A percentile compares a stretch with the other conserved stretches of the same genome.
Evolutionary conservation across 2,888 invertebrate species (phyloP).

Genomic region (Drosophila seclusa): DNA sequence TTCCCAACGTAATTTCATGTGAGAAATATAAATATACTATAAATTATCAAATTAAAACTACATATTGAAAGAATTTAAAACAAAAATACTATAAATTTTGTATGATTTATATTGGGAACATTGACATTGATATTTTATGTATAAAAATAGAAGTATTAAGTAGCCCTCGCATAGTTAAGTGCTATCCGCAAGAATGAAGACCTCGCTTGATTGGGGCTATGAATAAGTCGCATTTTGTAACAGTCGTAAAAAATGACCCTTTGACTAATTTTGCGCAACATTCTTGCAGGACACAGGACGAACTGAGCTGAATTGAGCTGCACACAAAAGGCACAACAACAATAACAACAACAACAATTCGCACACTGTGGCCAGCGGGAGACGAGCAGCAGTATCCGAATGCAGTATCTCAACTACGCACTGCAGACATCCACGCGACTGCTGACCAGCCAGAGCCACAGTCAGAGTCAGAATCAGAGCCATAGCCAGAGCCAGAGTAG

Average conservation of each 20-base stretch:
- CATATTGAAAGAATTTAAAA: neutral
- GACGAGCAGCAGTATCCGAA: slow-evolving; percentile 78
- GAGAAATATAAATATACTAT: neutral
- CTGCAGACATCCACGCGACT: slow-evolving; percentile 83
- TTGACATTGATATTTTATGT: neutral
- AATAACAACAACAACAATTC: slow-evolving; percentile 38
- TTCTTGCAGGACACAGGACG: slow-evolving; percentile 38
- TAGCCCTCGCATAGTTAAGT: slow-evolving; percentile 14
- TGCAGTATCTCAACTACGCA: slow-evolving; percentile 84
- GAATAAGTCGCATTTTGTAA: neutral
- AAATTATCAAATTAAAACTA: neutral
- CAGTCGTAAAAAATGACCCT: slow-evolving; percentile 17
- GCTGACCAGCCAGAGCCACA: slow-evolving; percentile 75
- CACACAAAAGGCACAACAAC: neutral
- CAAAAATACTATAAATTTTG: neutral
- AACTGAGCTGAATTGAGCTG: slow-evolving; percentile 7
- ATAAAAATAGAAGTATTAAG: neutral
- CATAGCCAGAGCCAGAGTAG: slow-evolving; percentile 37
- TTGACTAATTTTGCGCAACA: slow-evolving; percentile 41
- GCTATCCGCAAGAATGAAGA: neutral
- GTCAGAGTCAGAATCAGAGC: slow-evolving; percentile 29
- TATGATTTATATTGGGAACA: neutral
- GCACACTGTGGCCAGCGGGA: slow-evolving; percentile 76
- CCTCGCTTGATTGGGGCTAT: slow-evolving; percentile 17
- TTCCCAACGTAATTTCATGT: neutral